phyloP scores from a whole-genome alignment of 2,797 vertebrate genomes.

The Eulemur mongoz region DNA sequence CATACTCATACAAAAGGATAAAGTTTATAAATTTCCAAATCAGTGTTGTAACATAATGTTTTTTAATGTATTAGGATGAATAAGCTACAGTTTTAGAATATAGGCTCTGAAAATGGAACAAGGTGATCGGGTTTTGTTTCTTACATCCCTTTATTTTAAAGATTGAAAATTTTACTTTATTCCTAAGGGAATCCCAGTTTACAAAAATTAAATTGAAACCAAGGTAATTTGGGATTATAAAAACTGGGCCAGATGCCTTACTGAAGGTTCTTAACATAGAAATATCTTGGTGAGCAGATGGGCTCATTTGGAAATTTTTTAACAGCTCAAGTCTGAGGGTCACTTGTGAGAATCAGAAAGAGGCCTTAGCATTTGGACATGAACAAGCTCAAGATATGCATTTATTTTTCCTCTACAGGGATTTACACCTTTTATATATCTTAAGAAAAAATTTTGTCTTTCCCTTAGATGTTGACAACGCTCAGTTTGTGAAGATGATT shows the following conservation, averaged over 20 bases:
- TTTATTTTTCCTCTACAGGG: constrained; percentile 29
- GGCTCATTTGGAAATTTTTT: constrained; percentile 58
- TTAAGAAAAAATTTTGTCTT: background rate
- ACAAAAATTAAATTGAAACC: constrained; percentile 60
- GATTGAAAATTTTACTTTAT: constrained; percentile 51
- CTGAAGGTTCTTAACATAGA: constrained; percentile 48
- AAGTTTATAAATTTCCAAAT: constrained; percentile 26
- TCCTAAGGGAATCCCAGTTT: constrained; percentile 59
- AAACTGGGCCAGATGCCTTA: constrained; percentile 47
- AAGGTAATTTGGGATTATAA: constrained; percentile 54
- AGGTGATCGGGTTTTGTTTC: constrained; percentile 36
- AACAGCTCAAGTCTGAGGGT: constrained; percentile 53
- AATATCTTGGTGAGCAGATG: constrained; percentile 58
- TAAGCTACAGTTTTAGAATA: constrained; percentile 47
- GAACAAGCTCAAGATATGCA: background rate
- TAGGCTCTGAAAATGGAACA: constrained; percentile 54
- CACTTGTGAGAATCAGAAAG: constrained; percentile 68
- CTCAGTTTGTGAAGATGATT: background rate
- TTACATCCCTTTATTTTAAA: constrained; percentile 53
- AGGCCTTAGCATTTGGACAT: constrained; percentile 44
- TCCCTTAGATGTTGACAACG: background rate
- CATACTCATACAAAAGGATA: constrained; percentile 37
- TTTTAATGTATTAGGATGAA: constrained; percentile 25
- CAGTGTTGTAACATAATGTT: constrained; percentile 4
- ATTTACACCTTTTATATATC: constrained; percentile 41